Evolutionary conservation across 1,140 invertebrate genomes (phyloP).

Genomic region (Drosophila fuyamai): DNA sequence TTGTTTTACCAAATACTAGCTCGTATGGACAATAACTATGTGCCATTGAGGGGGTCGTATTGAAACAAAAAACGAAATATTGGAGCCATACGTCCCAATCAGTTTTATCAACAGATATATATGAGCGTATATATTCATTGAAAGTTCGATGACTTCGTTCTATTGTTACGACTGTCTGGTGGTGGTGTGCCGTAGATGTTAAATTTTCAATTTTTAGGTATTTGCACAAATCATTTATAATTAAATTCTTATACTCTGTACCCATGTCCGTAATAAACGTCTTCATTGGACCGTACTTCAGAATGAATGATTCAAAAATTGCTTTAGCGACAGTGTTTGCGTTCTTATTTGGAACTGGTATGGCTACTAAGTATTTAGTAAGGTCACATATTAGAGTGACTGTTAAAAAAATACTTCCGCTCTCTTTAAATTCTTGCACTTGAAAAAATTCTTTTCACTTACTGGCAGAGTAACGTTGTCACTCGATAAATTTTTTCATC

Average conservation of each 20-base stretch:
- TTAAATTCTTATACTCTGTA: constrained; percentile 54
- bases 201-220: constrained; percentile 37
- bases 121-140: constrained; percentile 35
- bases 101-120: constrained; percentile 14
- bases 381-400: constrained; percentile 45
- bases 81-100: constrained; percentile 31
- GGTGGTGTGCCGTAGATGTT: too few species aligned
- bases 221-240: constrained; percentile 38
- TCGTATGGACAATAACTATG: constrained; percentile 17
- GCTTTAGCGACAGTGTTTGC: constrained; percentile 25
- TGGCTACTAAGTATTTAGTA: too few species aligned
- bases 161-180: constrained; percentile 21
- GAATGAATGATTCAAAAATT: constrained; percentile 46
- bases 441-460: too few species aligned
- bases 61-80: constrained; percentile 53
- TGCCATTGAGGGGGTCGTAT: constrained; percentile 33
- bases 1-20: constrained; percentile 5
- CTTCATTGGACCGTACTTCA: constrained; percentile 38
- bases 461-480: too few species aligned
- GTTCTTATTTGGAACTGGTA: constrained; percentile 37
- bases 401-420: too few species aligned
- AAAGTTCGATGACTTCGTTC: constrained; percentile 41
- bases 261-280: constrained; percentile 37
- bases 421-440: too few species aligned
- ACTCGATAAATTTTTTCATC: too few species aligned